A percentile compares a stretch with the other conserved stretches of the same genome.
Conservation (phyloP, 2,797 vertebrate genomes). For the Babyrousa celebensis region DNA sequence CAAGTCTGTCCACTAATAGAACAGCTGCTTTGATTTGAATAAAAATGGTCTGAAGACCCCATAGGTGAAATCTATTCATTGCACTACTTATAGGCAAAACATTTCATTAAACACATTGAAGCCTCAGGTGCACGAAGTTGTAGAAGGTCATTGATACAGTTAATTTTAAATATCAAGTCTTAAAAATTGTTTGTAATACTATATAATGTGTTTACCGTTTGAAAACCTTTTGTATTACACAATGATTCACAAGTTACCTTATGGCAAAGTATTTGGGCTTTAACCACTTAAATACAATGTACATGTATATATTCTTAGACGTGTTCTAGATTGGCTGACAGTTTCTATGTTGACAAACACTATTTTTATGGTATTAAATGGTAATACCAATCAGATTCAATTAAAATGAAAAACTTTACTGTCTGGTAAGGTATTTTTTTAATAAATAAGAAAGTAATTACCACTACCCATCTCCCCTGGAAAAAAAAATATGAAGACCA, state of each 20-base stretch:
- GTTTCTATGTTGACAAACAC: not conserved
- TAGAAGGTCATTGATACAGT: not conserved
- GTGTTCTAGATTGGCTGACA: conserved; percentile 11
- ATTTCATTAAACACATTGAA: not conserved
- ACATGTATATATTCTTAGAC: not conserved
- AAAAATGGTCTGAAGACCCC: not conserved
- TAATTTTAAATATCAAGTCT: not conserved
- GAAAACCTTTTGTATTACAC: conserved; percentile 39
- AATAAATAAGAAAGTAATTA: not conserved
- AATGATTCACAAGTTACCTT: not conserved
- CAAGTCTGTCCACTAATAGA: not conserved
- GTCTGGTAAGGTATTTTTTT: not conserved
- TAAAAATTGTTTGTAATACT: conserved; percentile 13
- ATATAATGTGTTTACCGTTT: not conserved
- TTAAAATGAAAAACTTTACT: not conserved
- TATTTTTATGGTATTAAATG: conserved; percentile 19
- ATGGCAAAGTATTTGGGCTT: conserved; percentile 53
- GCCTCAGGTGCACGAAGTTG: not conserved
- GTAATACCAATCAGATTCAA: conserved; percentile 13
- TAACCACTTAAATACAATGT: not conserved
- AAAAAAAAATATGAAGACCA: not conserved
- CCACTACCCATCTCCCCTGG: not conserved
- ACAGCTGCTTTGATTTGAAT: not conserved
- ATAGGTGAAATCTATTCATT: not conserved
- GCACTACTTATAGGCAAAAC: not conserved